A percentile compares a stretch with the other conserved stretches of the same genome.
These are phyloP conservation scores for Sisyra nigra DNA, from an alignment of 2,888 invertebrate genomes.

Conservation along the genomic window DNA sequence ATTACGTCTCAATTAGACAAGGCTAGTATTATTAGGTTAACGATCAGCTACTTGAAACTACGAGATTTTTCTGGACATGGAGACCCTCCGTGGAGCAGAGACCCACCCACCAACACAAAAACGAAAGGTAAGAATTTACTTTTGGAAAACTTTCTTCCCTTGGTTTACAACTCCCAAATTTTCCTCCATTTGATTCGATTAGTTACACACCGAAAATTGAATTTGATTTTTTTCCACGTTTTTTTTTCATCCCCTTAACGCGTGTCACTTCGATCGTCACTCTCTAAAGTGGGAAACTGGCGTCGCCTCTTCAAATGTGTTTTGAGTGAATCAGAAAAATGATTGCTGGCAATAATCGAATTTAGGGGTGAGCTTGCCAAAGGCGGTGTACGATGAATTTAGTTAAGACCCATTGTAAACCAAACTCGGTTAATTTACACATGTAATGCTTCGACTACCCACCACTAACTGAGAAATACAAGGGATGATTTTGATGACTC, in stretches of 20 bases:
- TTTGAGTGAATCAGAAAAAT: no score
- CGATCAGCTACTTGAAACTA: constrained; percentile 88
- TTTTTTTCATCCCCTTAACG: no score
- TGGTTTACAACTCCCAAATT: no score
- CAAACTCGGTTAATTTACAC: constrained; percentile 33
- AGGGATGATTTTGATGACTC: not conserved
- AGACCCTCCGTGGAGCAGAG: constrained; percentile 89
- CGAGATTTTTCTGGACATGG: constrained; percentile 91
- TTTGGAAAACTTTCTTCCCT: no score
- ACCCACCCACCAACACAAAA: constrained; percentile 60
- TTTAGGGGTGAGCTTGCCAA: not conserved
- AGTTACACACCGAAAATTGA: no score
- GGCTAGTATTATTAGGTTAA: constrained; percentile 90
- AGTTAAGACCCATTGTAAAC: constrained; percentile 35
- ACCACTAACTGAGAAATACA: constrained; percentile 11
- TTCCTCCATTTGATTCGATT: no score
- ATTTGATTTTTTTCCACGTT: no score
- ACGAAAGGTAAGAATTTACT: constrained; percentile 56
- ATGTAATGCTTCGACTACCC: constrained; percentile 29
- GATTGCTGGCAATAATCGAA: no score
- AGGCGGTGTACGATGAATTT: constrained; percentile 20
- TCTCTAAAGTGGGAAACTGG: no score
- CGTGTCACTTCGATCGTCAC: no score
- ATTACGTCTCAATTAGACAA: constrained; percentile 91
- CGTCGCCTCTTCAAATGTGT: no score